Evolutionary conservation across 1,140 invertebrate genomes (phyloP), one percentile per base, ranked within the genome.

Genomic region (Listronotus oregonensis): DNA sequence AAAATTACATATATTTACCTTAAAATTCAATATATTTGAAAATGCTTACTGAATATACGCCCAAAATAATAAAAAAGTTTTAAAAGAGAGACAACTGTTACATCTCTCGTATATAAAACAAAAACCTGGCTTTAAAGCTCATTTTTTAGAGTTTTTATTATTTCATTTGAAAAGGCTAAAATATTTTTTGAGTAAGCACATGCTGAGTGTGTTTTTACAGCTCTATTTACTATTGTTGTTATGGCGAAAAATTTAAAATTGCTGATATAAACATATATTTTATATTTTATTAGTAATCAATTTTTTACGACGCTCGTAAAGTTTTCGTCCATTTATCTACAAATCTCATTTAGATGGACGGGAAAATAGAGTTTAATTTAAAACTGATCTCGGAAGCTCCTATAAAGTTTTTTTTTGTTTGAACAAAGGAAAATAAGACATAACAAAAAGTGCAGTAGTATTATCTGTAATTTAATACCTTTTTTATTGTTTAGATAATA

Each of bases 231-330:
- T 17, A 34, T 34, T 52, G 47, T 31, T 47, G 58, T 46, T 34
- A 49, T 32, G 49, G 39, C 11, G 49, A 31, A 27, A 52, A 62
- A 42, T 62, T 62, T 62, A 62, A 62, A 62, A 62, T 51, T 62
- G 47, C 59, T 52, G 59, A 62, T 62, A 62, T 62, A 62, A 62
- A 52, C 59, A 21, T 62, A 62, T 62, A 62, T 62, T 51, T 62
- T 62, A 62, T 62, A 42, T 47, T 62, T 62, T 62, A 64, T 64
- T 49, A 50, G 61, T 46, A 40, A 40, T 64, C 50, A 64, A 44
- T 64, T 54, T 55, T 64, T 64, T 64, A 64, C 34, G 42, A 39
- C 11, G 39, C 10, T 21, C 51, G 5, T 40, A 64, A 64, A 64
- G 12, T 34, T 44, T 50, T 31, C 61, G 44, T 64, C 61, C 61